These are phyloP conservation scores for Cotesia typhae DNA, from an alignment of 1,140 invertebrate species.

Conservation along the genomic window DNA sequence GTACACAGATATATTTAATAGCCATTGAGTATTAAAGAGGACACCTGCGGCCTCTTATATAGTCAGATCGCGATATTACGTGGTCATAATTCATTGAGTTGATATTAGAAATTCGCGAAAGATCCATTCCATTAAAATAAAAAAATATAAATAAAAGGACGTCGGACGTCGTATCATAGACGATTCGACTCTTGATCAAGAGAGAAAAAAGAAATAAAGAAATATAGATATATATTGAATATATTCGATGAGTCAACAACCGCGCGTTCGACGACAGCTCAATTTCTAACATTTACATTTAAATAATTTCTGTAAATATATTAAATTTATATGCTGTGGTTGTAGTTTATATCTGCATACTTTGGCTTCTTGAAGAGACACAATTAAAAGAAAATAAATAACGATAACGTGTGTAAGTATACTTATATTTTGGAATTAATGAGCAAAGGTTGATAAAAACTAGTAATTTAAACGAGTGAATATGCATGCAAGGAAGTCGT, in stretches of 20 bases:
- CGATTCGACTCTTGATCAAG: not conserved
- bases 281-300: conserved; percentile 14
- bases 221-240: no score
- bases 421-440: not conserved
- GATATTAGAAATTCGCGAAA: conserved; percentile 9
- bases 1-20: no score
- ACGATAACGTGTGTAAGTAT: not conserved
- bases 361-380: no score
- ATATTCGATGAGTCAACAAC: no score
- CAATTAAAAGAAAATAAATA: conserved; percentile 1
- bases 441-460: not conserved
- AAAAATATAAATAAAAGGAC: not conserved
- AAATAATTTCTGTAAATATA: not conserved
- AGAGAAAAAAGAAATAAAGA: no score
- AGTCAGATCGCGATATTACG: not conserved
- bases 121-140: conserved; percentile 4
- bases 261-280: conserved; percentile 5
- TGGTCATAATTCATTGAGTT: conserved; percentile 5
- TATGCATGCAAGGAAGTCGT: conserved; percentile 39
- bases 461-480: not conserved
- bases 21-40: not conserved
- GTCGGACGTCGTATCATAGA: no score
- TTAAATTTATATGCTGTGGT: not conserved
- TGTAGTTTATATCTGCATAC: no score
- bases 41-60: conserved; percentile 6